Evolutionary conservation across 2,113 vertebrate species (phyloP), one percentile per base, ranked within the genome.

Genomic region (Geococcyx californianus): DNA sequence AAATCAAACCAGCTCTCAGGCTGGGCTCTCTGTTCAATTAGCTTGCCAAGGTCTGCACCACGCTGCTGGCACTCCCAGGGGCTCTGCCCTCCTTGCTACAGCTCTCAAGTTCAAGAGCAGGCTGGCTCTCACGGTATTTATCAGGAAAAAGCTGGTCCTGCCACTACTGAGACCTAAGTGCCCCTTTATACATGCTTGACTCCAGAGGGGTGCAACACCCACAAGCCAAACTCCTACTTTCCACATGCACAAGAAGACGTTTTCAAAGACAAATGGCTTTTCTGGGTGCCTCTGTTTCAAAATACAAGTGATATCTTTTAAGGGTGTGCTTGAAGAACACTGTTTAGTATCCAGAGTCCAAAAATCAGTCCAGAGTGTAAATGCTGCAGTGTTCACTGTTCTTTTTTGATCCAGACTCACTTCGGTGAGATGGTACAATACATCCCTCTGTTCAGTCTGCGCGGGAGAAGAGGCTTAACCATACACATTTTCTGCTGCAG

Each of bases 1-100:
- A 93, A 87, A 87, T 88, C 76, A 81, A 76, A 40, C 33, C 26
- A 26, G 19, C 42, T 86, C 36, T 72, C 68, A 63, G 83, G 64
- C 7, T 64, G 79, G 69, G 59, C 51, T 81, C 42, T 34, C 68
- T 75, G 73, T 64, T 86, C 80, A 58, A 5, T 80, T 18, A 87
- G 62, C 45, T 89, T 51, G 68, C 51, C 56, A 58, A 89, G 36
- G 77, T 75, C 74, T 67, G 90, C 33, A 44, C n/a, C 1, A 2
- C 49, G 56, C 47, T 4, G 3, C 63, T 49, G 60, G 38, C 56
- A 47, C 49, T 76, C 42, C 60, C 74, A 73, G 81, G 44, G 87
- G 60, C 44, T 68, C 85, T 88, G 49, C 34, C 62, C 56, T 84
- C 62, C 79, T 76, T 19, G 58, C 60, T 47, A 36, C 60, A 68